Evolutionary conservation across 2,113 vertebrate species (phyloP).

Genomic region (Heterochromis multidens): DNA sequence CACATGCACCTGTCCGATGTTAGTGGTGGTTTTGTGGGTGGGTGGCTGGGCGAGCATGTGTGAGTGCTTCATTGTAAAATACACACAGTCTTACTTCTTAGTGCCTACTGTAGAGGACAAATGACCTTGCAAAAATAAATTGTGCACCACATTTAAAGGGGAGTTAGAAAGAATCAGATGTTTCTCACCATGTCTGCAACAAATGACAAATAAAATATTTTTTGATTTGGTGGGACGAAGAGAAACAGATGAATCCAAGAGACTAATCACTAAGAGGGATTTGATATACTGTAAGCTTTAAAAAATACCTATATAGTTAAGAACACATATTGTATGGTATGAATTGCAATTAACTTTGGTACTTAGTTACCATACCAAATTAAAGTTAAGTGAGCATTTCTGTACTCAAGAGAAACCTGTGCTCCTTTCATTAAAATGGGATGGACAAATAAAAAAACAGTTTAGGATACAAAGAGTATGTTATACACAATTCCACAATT

Average conservation of each 20-base stretch:
- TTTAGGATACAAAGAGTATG: neutral
- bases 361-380: neutral
- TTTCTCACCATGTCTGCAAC: slow-evolving; percentile 26
- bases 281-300: neutral
- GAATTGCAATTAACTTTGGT: neutral
- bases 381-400: no score
- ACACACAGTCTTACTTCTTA: slow-evolving; percentile 17
- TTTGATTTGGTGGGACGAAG: neutral
- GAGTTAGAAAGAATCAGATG: slow-evolving; percentile 38
- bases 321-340: neutral
- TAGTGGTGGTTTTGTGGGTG: slow-evolving; percentile 15
- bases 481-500: neutral
- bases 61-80: slow-evolving; percentile 8
- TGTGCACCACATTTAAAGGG: slow-evolving; percentile 36
- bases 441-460: neutral
- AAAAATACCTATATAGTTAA: neutral
- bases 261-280: neutral
- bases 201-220: slow-evolving; percentile 19
- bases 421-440: neutral
- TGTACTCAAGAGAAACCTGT: neutral
- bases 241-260: neutral
- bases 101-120: slow-evolving; percentile 36
- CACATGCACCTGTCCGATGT: slow-evolving; percentile 65
- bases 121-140: slow-evolving; percentile 56
- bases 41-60: slow-evolving; percentile 17